Evolutionary conservation across 1,140 invertebrate species (phyloP), one percentile per base, ranked within the genome.

Genomic region (Drosophila chauvacae): DNA sequence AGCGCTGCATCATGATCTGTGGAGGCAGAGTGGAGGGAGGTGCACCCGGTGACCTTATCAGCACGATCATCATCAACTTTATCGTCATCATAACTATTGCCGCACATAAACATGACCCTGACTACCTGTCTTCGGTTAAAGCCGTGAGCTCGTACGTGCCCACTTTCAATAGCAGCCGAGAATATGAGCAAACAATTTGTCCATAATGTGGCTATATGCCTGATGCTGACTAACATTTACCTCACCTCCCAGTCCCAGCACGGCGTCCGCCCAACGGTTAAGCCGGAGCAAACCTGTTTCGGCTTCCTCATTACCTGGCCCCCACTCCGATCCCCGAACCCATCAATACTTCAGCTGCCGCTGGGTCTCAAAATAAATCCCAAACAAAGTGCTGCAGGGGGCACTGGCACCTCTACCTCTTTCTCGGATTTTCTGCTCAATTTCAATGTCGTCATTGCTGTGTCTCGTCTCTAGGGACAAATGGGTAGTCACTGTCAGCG

Each of bases 151-250:
- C 48, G 57, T 83, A 83, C 84, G 70, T 87, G 80, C 62, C 69
- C 30, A 53, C 77, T 48, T 72, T 59, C 66, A 72, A 72, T 72
- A 48, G 78, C 62, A 33, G 35, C 53, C 53, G 62, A 42, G 50
- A 55, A 68, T 80, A 70, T 56, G 63, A 70, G 64, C 80, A 77
- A 85, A 81, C 81, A 90, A 90, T 81, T 90, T 90, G 85, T 90
- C 80, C 47, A 74, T 87, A 80, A 71, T 70, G 48, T 64, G 82
- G 39, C 55, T 56, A 65, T 50, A 28, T 37, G 45, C 18, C 47
- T 23, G 60, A 51, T 37, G 62, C 74, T 77, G 63, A 68, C 56
- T 60, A 77, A 77, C 55, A 50, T 63, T 48, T 74, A 62, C 60
- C 53, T 37, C 39, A 23, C 23, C 45, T 30, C 37, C 23, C 59